These are phyloP conservation scores for Proisotoma minuta DNA, from an alignment of 2,888 invertebrate genomes.

Conservation along the genomic window DNA sequence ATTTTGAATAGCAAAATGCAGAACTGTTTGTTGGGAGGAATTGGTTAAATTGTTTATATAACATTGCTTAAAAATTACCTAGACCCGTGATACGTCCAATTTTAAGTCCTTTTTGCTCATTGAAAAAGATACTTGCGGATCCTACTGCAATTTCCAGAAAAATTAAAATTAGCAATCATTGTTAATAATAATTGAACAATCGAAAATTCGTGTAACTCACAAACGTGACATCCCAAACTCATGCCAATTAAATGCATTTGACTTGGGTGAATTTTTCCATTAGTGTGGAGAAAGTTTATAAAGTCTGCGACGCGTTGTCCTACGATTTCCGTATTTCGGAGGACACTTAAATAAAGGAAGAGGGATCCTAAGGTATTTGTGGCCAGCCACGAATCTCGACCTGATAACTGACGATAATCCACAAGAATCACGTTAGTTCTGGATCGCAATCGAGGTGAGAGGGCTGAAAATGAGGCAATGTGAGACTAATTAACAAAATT, in stretches of 20 bases:
- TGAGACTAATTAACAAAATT: too few species aligned
- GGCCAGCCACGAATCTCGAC: not conserved
- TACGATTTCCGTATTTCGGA: not conserved
- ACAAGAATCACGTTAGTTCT: not conserved
- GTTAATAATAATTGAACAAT: not conserved
- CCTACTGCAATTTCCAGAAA: not conserved
- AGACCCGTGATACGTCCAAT: not conserved
- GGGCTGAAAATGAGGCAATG: not conserved
- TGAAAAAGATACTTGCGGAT: not conserved
- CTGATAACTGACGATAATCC: not conserved
- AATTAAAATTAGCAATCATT: not conserved
- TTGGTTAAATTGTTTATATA: too few species aligned
- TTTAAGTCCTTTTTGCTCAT: not conserved
- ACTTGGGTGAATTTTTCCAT: not conserved
- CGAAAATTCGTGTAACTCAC: not conserved
- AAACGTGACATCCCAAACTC: not conserved
- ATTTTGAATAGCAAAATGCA: too few species aligned
- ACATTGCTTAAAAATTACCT: too few species aligned
- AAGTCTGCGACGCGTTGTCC: not conserved
- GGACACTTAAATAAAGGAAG: not conserved
- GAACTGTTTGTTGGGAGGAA: too few species aligned
- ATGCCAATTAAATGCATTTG: not conserved
- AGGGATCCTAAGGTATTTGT: not conserved
- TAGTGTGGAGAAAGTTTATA: not conserved
- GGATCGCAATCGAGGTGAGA: not conserved